These are phyloP conservation scores for Lordiphosa stackelbergi DNA, from an alignment of 1,140 invertebrate species.

Conservation along the genomic window DNA sequence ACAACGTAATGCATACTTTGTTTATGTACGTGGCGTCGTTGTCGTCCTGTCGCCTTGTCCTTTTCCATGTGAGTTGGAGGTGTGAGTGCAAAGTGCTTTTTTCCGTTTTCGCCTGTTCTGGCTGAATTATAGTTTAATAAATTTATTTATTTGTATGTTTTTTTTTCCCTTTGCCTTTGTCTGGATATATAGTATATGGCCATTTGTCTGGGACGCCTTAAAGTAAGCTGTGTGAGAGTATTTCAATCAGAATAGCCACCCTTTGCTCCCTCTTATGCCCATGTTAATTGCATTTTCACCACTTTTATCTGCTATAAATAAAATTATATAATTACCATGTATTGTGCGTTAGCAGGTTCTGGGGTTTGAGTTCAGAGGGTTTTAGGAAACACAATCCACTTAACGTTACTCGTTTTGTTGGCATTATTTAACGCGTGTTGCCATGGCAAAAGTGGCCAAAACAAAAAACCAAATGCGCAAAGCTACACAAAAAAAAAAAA, in stretches of 20 bases:
- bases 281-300: conserved; percentile 69
- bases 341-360: conserved; percentile 34
- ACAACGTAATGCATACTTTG: conserved; percentile 61
- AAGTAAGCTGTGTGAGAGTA: conserved; percentile 1
- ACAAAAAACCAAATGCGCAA: conserved; percentile 65
- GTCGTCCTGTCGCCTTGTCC: conserved; percentile 30
- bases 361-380: conserved; percentile 13
- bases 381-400: conserved; percentile 41
- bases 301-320: conserved; percentile 73
- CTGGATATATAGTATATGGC: conserved; percentile 7
- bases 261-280: conserved; percentile 4
- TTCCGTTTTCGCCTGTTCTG: conserved; percentile 23
- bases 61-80: conserved; percentile 33
- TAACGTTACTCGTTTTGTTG: conserved; percentile 43
- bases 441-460: conserved; percentile 69
- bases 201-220: conserved; percentile 7
- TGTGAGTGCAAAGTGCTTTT: conserved; percentile 63
- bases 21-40: conserved; percentile 47
- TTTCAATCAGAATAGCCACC: conserved; percentile 7
- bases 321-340: conserved; percentile 75
- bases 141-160: conserved; percentile 64
- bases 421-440: conserved; percentile 69
- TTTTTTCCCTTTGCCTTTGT: too few relatives aligned
- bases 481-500: conserved; percentile 35
- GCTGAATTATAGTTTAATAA: conserved; percentile 72